phyloP scores from a whole-genome alignment of 2,113 vertebrate genomes.

The Lucifuga dentata region DNA sequence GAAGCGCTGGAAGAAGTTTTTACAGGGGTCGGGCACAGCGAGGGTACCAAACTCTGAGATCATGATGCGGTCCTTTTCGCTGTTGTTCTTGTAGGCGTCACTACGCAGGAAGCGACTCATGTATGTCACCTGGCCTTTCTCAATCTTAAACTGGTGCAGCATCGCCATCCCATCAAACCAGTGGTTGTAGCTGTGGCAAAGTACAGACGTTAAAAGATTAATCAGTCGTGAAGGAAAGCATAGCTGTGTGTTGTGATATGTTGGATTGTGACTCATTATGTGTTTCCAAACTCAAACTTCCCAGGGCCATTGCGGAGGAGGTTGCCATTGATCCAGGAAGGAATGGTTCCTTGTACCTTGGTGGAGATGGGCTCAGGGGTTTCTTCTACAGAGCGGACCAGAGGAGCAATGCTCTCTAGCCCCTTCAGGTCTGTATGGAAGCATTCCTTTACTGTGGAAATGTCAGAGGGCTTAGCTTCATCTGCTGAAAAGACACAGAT shows the following conservation, averaged over 20 bases:
- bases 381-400: constrained; percentile 86
- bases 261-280: constrained; percentile 86
- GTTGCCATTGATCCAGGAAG: constrained; percentile 89
- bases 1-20: constrained; percentile 91
- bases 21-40: constrained; percentile 93
- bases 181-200: constrained; percentile 87
- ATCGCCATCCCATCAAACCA: constrained; percentile 98
- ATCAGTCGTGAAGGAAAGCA: neutral
- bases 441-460: constrained; percentile 1
- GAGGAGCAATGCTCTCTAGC: constrained; percentile 82
- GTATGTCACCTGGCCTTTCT: constrained; percentile 86
- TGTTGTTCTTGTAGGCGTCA: constrained; percentile 86
- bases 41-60: constrained; percentile 93
- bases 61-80: constrained; percentile 85
- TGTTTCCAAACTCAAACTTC: constrained; percentile 93
- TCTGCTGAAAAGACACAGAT: constrained; percentile 30
- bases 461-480: neutral
- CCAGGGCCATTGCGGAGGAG: constrained; percentile 92
- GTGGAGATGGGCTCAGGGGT: constrained; percentile 82
- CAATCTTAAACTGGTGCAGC: constrained; percentile 90
- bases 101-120: constrained; percentile 91
- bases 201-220: neutral
- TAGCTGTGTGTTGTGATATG: neutral
- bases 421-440: constrained; percentile 32
- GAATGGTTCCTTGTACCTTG: constrained; percentile 84